These are phyloP conservation scores for Notarius quadriscutis DNA, from an alignment of 2,113 vertebrate species.

Conservation along the genomic window DNA sequence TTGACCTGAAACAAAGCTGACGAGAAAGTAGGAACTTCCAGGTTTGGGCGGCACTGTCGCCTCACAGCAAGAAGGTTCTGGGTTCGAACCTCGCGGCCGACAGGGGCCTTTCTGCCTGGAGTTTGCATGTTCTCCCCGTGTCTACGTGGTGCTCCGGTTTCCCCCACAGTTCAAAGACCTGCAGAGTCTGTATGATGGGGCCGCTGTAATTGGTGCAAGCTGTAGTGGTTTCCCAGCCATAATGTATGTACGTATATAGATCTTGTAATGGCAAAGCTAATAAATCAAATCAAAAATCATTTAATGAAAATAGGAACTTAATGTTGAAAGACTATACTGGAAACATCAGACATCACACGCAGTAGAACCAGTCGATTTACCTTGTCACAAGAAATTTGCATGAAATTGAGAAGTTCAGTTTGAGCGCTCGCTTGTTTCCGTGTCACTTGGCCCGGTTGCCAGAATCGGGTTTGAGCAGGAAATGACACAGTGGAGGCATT, in stretches of 20 bases:
- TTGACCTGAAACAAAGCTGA: not conserved
- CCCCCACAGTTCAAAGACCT: no score
- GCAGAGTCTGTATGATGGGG: no score
- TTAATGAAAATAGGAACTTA: constrained; percentile 5
- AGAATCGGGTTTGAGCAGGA: not conserved
- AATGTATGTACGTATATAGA: no score
- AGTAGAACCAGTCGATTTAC: not conserved
- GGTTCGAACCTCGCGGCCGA: no score
- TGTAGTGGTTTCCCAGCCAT: no score
- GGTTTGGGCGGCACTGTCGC: no score
- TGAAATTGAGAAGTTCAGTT: not conserved
- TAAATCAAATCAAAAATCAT: not conserved
- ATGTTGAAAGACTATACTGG: not conserved
- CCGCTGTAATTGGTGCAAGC: no score
- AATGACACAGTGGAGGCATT: not conserved
- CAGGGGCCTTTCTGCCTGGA: no score
- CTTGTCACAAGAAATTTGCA: not conserved
- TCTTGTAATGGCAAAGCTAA: no score
- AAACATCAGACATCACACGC: not conserved
- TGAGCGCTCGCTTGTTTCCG: not conserved
- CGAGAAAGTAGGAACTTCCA: not conserved
- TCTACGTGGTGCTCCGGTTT: no score
- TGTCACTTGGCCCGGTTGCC: not conserved
- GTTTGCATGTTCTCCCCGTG: no score
- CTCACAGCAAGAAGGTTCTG: no score